phyloP scores from a whole-genome alignment of 1,140 invertebrate genomes.

The Ladona fulva region DNA sequence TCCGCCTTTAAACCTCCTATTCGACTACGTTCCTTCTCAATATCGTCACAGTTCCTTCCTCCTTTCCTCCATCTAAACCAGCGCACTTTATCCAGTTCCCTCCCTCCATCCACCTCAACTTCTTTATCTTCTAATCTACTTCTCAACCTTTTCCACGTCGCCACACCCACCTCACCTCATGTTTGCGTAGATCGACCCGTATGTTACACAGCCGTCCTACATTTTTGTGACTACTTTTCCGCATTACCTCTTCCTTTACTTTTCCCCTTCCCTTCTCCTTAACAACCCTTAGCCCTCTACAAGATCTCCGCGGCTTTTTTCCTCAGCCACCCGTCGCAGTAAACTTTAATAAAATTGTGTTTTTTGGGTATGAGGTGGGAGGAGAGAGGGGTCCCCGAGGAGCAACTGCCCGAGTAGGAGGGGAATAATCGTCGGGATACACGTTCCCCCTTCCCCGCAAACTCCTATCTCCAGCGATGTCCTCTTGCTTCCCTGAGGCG shows the following conservation, averaged over 20 bases:
- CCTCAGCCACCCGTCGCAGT: neutral
- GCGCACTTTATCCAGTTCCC: neutral
- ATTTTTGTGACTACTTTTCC: neutral
- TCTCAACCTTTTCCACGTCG: neutral
- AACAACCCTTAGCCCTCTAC: too few species aligned
- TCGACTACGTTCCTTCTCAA: too few species aligned
- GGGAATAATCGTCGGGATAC: neutral
- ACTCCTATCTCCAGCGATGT: neutral
- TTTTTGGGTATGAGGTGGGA: neutral
- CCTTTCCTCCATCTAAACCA: neutral
- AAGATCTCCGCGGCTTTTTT: neutral
- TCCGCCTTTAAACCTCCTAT: too few species aligned
- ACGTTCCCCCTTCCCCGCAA: neutral
- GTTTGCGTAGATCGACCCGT: too few species aligned
- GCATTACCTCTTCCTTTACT: neutral
- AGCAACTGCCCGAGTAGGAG: neutral
- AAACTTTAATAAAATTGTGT: constrained; percentile 11
- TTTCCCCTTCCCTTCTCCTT: neutral
- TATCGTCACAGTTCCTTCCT: neutral
- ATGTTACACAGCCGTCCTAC: neutral
- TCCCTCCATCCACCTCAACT: neutral
- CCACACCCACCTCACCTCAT: neutral
- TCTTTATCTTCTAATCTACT: neutral
- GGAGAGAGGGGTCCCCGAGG: neutral
- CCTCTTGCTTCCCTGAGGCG: neutral